These are phyloP conservation scores for Tyto alba DNA, from an alignment of 2,113 vertebrate genomes.

Conservation along the genomic window DNA sequence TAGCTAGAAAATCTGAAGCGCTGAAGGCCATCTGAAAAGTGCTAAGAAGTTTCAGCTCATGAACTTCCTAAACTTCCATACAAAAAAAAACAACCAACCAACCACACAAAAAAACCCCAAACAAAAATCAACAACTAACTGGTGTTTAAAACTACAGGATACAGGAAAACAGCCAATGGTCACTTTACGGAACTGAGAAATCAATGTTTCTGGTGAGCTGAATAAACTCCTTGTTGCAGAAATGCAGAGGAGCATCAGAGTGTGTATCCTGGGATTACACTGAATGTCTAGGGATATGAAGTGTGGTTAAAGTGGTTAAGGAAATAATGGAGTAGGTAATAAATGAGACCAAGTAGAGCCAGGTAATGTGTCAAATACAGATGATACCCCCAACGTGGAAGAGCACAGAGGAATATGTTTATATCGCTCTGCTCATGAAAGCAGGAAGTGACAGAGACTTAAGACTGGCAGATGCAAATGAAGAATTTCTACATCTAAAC, in stretches of 20 bases:
- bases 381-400: not conserved
- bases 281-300: not conserved
- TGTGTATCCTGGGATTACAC: not conserved
- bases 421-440: not conserved
- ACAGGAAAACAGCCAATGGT: not conserved
- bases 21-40: not conserved
- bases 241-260: not conserved
- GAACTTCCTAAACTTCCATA: no score
- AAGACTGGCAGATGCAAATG: not conserved
- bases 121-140: not conserved
- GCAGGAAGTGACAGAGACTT: not conserved
- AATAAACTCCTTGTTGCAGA: not conserved
- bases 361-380: not conserved
- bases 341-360: not conserved
- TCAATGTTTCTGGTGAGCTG: not conserved
- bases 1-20: not conserved
- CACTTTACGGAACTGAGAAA: not conserved
- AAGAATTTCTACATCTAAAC: not conserved
- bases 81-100: no score
- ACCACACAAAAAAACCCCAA: not conserved
- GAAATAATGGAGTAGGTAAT: not conserved
- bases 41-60: not conserved
- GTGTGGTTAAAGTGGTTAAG: not conserved
- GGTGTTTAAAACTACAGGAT: not conserved
- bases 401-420: not conserved